Base-by-base conservation (phyloP, 1,140 invertebrate genomes). In the Coelopa frigida region DNA sequence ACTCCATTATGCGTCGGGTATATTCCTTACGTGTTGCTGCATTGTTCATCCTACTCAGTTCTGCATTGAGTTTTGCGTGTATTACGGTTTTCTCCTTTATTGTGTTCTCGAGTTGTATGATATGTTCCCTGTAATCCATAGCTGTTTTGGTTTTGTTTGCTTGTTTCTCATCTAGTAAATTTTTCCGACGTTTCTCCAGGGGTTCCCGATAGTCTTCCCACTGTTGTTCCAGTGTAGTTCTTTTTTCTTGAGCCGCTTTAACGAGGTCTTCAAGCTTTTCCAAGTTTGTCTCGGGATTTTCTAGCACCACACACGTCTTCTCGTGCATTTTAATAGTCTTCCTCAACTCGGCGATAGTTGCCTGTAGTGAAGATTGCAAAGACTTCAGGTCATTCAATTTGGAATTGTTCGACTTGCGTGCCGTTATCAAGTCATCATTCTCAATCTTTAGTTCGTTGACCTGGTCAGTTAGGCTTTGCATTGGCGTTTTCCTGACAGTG, bases 1-100 rank as follows among this genome's bases (percentile, higher is more conserved):
- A 95, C 75, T 96, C 92, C 56, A 92, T 74, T 51, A 97, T 96
- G 62, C 90, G 75, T 62, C 84, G 80, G 32, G 92, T 96, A 55
- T 95, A 96, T 17, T 87, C 82, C 36, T 87, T 87, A 55, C 79
- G 76, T 50, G 75, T 77, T 39, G 75, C 77, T 39, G 73, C 71
- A 39, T 73, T 70, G 48, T 57, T 50, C 3, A 36, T 54, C 52
- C 78, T 77, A 44, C 80, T 75, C 55, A 80, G 72, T 46, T 82
- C 78, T 6, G 70, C 65, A 14, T 73, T 49, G 49, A 84, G 57
- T 33, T 77, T 70, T 7, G 60, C 50, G 54, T 73, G 75, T 15
- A 70, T 63, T 27, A 50, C 27, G 0, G 52, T 55, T 50, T 62
- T 61, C 5, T 50, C 46, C 22, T 53, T 43, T 18, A 69, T 45